Evolutionary conservation across 2,113 vertebrate species (phyloP).

Genomic region (Labrus mixtus): DNA sequence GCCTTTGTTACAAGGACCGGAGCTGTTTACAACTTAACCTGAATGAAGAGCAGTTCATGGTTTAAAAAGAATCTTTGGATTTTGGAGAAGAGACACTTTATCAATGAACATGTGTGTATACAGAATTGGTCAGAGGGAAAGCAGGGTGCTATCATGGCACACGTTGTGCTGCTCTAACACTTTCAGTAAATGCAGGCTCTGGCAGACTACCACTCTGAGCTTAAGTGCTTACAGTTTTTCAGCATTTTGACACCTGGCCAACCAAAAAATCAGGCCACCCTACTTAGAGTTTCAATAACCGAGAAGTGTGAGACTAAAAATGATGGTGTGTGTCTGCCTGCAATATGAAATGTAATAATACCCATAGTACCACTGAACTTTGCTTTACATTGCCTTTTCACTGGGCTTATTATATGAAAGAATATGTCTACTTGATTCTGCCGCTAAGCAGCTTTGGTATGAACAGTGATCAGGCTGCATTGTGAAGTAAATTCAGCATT

Average conservation of each 20-base stretch:
- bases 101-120: neutral
- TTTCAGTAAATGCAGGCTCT: slow-evolving; percentile 17
- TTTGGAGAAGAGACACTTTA: neutral
- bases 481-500: neutral
- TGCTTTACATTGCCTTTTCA: neutral
- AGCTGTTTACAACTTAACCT: slow-evolving; percentile 2
- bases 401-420: neutral
- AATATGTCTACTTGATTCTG: neutral
- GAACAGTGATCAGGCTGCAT: neutral
- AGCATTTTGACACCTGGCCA: slow-evolving; percentile 5
- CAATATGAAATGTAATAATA: neutral
- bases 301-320: neutral
- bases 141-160: neutral
- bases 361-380: neutral
- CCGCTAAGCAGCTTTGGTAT: neutral
- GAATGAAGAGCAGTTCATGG: neutral
- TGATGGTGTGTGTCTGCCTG: too few species aligned
- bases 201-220: slow-evolving; percentile 7
- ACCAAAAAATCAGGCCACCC: neutral
- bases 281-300: neutral
- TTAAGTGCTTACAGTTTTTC: neutral
- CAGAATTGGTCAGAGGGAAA: neutral
- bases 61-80: too few species aligned
- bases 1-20: neutral
- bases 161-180: slow-evolving; percentile 3